These are phyloP conservation scores for Syritta pipiens DNA, from an alignment of 2,888 invertebrate species.

Conservation along the genomic window DNA sequence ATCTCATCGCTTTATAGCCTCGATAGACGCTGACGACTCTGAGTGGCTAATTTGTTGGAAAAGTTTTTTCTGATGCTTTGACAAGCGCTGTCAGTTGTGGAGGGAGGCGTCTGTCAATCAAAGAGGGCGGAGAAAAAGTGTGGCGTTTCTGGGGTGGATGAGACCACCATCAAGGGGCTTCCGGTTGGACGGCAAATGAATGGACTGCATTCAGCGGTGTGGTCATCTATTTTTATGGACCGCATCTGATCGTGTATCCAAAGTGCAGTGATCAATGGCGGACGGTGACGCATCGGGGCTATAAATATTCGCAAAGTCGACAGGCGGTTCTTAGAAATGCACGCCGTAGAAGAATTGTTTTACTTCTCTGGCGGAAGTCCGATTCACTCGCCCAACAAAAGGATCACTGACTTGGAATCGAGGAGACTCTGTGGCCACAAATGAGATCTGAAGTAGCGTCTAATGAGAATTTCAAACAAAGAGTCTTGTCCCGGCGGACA, in stretches of 20 bases:
- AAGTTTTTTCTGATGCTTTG: slow-evolving; percentile 30
- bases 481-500: background rate
- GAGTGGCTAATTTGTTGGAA: slow-evolving; percentile 54
- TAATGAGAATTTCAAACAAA: slow-evolving; percentile 48
- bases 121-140: slow-evolving; percentile 30
- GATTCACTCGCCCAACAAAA: too few relatives aligned
- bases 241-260: background rate
- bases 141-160: slow-evolving; percentile 47
- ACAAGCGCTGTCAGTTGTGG: slow-evolving; percentile 58
- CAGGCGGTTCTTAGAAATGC: too few relatives aligned
- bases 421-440: slow-evolving; percentile 36
- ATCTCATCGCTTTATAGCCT: slow-evolving; percentile 22
- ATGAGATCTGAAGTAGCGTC: slow-evolving; percentile 43
- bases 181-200: slow-evolving; percentile 14
- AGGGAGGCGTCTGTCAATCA: slow-evolving; percentile 52
- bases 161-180: slow-evolving; percentile 20
- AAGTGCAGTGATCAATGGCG: background rate
- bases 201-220: slow-evolving; percentile 14
- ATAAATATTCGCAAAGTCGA: too few relatives aligned
- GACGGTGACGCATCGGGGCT: slow-evolving; percentile 2
- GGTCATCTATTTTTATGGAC: background rate
- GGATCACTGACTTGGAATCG: too few relatives aligned
- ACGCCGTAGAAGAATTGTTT: too few relatives aligned
- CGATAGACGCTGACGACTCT: slow-evolving; percentile 32
- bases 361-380: too few relatives aligned